Evolutionary conservation across 2,113 vertebrate species (phyloP), one percentile per base, ranked within the genome.

Genomic region (Pygathrix nemaeus): DNA sequence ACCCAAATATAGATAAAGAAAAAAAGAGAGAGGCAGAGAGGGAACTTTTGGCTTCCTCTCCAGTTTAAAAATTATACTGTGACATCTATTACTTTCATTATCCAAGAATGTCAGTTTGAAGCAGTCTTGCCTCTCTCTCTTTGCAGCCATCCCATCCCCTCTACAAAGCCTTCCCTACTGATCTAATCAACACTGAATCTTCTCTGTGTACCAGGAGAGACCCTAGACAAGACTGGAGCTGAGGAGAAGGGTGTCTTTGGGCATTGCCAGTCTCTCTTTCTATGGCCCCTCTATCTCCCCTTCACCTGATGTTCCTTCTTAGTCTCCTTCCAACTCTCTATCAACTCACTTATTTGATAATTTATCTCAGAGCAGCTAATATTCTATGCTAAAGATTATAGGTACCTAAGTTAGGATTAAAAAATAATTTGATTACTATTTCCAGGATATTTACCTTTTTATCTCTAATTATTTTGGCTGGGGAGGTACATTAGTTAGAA

Each of bases 1-100:
- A 92, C 66, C 98, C 96, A 93, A 83, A 97, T 97, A 97, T 96
- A 97, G 95, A 93, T 93, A 94, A 93, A 92, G 68, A 2, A 73
- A 87, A 85, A 48, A 2, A 59, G 73, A 55, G n/a, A 73, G 70
- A 92, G 35, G 64, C 38, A 83, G 35, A 86, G 25, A 76, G n/a
- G 61, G 12, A 12, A 38, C 13, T 30, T 4, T 98, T 98, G 92
- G 80, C 92, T 93, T 85, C 21, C 38, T 86, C 40, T 91, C 59
- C 35, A 61, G 73, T 88, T 97, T 94, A 93, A 86, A 97, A 96
- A 93, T 93, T 61, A 86, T 55, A 70, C 83, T 61, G 82, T 90
- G 87, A 73, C 83, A 92, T 92, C 57, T 32, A 78, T 91, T 87
- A 17, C 93, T 94, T 64, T 90, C 73, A 88, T 92, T 70, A 79